Evolutionary conservation across 2,888 invertebrate genomes (phyloP), one percentile per base, ranked within the genome.

Genomic region (Eristalinus sepulchralis): DNA sequence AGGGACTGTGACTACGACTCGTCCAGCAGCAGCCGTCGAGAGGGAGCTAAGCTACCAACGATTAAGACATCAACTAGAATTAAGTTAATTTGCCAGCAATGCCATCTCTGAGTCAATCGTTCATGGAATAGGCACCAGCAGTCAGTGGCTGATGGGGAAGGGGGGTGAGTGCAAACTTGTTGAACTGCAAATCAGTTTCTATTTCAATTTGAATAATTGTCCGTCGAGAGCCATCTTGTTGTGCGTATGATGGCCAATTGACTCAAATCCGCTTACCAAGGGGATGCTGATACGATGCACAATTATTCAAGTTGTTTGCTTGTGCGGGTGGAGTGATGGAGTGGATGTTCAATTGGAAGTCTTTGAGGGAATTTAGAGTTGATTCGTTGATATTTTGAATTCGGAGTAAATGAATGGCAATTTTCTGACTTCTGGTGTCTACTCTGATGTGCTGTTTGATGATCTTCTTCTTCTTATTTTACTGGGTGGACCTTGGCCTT

Each of bases 181-280:
- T 62, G 67, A 76, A 68, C 33, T n/a, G 33, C 17, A 76, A 76
- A 68, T 72, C 33, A 72, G 72, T 63, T 63, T 68, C 76, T 11
- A 53, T 76, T 76, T 47, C 67, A 60, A 68, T 76, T 76, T 76
- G 76, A 67, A 68, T 76, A 76, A 67, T 76, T 59, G 47, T 53
- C 34, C 47, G 33, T 63, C 53, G n/a, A 22, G 39, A 13, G 27
- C 34, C 33, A 11, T 22, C 8, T 47, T 31, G 33, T 6, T 33
- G 13, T 22, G 27, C 17, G 33, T 59, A 47, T 60, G 53, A 10
- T 39, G 33, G 63, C n/a, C 47, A 33, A 47, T 47, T 47, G 47
- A 17, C 4, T 8, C 17, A 17, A 47, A 17, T 39, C 1, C 6
- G 47, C 17, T 1, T 5, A 1, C 47, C n/a, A 47, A 39, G 39